Base-by-base conservation (phyloP, 64 coral and sea anemone genomes). In the Acropora yongei region DNA sequence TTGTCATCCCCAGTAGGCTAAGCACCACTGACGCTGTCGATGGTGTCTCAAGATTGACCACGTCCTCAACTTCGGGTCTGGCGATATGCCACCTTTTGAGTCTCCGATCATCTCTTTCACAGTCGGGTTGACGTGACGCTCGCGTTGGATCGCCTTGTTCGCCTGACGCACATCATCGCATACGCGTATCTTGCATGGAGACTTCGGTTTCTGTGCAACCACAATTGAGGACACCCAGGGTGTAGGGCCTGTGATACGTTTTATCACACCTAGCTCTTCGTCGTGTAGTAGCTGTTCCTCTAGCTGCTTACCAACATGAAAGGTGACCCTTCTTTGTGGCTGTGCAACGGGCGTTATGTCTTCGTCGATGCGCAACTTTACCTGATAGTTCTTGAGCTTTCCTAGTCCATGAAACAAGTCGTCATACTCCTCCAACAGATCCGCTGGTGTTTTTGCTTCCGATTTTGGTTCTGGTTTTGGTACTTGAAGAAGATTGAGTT, bases 161-260 rank as follows among this genome's bases (percentile, higher is more conserved):
- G 79, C 80, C 49, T 87, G 90, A 17, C 81, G 50, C 91, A 92
- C 86, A 17, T 91, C 90, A 16, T 86, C 73, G 46, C 80, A 92
- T 46, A 92, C 74, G 3, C 49, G 17, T 84, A 82, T 47, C 60
- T 89, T 92, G 49, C 90, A 68, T 50, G 86, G 86, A 74, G 68
- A 72, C 7, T 92, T 83, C 41, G 42, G 71, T 77, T 92, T 92
- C 13, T 80, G 90, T 39, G n/a, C n/a, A n/a, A n/a, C n/a, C n/a
- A n/a, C n/a, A n/a, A n/a, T n/a, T n/a, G n/a, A n/a, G n/a, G n/a
- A 86, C 72, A 92, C 80, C 90, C 90, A 92, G 12, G 80, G 90
- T 58, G 80, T 86, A 50, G 90, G 80, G 2, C 90, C 90, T 44
- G 86, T 53, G 6, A 87, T 67, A 17, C 58, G 74, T 53, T 92